These are phyloP conservation scores for Columba janthina DNA, from an alignment of 2,113 vertebrate species.

Conservation along the genomic window DNA sequence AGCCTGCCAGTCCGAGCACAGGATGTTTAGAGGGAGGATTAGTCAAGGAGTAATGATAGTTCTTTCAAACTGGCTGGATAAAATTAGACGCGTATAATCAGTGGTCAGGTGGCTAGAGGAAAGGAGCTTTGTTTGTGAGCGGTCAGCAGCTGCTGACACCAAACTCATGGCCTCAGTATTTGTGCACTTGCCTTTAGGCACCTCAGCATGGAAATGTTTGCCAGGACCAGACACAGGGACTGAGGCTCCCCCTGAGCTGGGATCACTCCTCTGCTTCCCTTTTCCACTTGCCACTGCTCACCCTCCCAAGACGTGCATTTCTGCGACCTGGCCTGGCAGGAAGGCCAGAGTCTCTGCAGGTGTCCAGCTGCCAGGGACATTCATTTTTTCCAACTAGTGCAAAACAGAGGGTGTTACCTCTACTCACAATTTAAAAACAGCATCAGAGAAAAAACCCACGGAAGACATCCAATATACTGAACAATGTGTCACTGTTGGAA, in stretches of 20 bases:
- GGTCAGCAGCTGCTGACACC: neutral
- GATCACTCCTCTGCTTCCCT: neutral
- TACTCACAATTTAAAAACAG: neutral
- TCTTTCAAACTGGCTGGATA: slow-evolving; percentile 19
- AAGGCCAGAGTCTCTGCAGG: neutral
- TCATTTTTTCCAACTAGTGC: slow-evolving; percentile 11
- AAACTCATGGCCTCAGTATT: neutral
- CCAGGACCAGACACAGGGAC: neutral
- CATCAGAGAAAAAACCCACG: neutral
- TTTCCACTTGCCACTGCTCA: neutral
- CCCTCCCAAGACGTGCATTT: neutral
- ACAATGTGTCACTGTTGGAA: neutral
- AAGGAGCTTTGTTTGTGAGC: slow-evolving; percentile 13
- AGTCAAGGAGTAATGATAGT: slow-evolving; percentile 9
- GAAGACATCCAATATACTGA: neutral
- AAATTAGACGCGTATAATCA: slow-evolving; percentile 22
- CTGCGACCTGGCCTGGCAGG: neutral
- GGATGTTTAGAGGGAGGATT: neutral
- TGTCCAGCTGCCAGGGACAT: neutral
- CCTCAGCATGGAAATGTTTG: neutral
- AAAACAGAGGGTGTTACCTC: neutral
- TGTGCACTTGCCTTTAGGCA: neutral
- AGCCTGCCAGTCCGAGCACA: neutral
- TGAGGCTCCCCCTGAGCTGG: neutral
- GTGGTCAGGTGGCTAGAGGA: neutral